Evolutionary conservation across 2,797 vertebrate genomes (phyloP), one percentile per base, ranked within the genome.

Genomic region (Sebastes itinus): DNA sequence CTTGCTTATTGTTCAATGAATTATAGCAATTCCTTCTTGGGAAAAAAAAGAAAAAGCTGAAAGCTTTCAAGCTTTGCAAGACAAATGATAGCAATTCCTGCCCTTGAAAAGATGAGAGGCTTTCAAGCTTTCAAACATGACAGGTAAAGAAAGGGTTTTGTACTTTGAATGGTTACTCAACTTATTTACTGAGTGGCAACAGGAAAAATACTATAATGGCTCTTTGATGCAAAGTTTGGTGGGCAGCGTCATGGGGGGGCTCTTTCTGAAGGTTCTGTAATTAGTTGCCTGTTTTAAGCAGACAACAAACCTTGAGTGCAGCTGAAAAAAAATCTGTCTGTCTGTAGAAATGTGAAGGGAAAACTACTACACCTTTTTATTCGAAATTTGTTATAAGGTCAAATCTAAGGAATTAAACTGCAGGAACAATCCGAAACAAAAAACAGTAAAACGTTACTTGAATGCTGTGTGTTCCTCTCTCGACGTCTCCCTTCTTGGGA

Each of bases 41-140:
- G 1, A 42, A 42, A 42, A 42, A 42, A 83, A 46, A 83, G 69
- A 1, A 85, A 62, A 72, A 56, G 58, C 72, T 75, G 52, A 88
- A 81, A 84, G 90, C 88, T 85, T 92, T 93, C 73, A 83, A 82
- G 72, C 84, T 82, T 87, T 90, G 69, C 75, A 87, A 88, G 84
- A 89, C 81, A 92, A 93, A 92, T 83, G 64, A 83, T 71, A 82
- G 84, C 84, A 90, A 89, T 92, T 80, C 75, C 60, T 54, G 30
- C 62, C 80, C 60, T 78, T 77, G 88, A 89, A 92, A 88, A 86
- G 80, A 82, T 30, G 82, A 85, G 32, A 87, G 81, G 90, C 90
- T 92, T 94, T 95, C 85, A 89, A 86, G 88, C 88, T 82, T 89
- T 93, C 85, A 92, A 73, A 83, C 65, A 35, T 94, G 92, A 91